Percentiles rank a stretch among this genome's conserved stretches.
Evolutionary conservation across 2,797 vertebrate genomes (phyloP).

Genomic region (Amblyraja radiata): DNA sequence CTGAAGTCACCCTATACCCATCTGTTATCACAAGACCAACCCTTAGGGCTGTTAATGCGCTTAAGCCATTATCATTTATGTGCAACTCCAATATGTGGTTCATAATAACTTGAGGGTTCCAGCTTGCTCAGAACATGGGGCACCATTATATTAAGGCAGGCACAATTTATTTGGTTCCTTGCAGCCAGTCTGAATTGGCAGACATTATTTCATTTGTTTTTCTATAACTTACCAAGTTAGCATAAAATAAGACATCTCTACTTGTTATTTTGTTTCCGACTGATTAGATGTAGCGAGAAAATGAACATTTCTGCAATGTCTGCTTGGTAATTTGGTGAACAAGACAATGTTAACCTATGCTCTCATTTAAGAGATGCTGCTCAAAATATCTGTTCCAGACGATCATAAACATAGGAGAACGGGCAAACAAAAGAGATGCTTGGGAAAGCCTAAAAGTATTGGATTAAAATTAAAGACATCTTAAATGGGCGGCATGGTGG

Average conservation of each 20-base stretch:
- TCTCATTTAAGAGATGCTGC: neutral
- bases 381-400: neutral
- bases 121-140: neutral
- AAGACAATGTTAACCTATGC: neutral
- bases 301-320: neutral
- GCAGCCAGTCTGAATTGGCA: neutral
- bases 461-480: too few species aligned
- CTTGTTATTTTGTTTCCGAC: neutral
- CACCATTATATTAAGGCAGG: neutral
- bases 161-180: neutral
- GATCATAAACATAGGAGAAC: neutral
- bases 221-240: neutral
- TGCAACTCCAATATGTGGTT: neutral
- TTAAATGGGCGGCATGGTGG: too few species aligned
- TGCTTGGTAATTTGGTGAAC: conserved; percentile 5
- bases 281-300: neutral
- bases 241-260: neutral
- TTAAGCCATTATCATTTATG: neutral
- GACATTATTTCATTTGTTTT: conserved; percentile 16
- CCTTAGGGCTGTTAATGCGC: neutral
- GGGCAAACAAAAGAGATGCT: neutral
- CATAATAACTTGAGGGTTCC: neutral
- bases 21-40: neutral
- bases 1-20: neutral
- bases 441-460: neutral